Base-by-base conservation (phyloP, 2,113 vertebrate genomes). In the Ciconia stormi region DNA sequence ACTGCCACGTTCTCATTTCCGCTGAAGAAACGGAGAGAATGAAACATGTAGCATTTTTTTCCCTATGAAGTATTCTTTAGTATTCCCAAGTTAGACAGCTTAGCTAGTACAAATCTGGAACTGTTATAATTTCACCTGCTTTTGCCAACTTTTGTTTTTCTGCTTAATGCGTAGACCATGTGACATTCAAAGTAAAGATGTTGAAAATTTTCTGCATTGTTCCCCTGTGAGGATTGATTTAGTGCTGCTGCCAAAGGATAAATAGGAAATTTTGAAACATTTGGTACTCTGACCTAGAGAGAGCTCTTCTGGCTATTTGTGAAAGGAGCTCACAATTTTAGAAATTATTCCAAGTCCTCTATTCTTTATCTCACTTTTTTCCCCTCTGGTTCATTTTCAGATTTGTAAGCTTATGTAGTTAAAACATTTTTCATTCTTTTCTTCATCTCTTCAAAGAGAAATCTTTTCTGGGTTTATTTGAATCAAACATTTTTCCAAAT, bases 271-370 rank as follows among this genome's bases (percentile, higher is more conserved):
- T 73, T 78, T 61, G 46, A 84, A 92, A 74, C 53, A 40, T 77
- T 38, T 87, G 47, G 5, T 77, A 76, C 40, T 77, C 49, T 83
- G 44, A 92, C 36, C 30, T 77, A 19, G 26, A 62, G 53, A 59
- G 42, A 40, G 27, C 63, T 91, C 26, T 76, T 66, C 53, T 63
- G 38, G 17, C 27, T 70, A 1, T 66, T 53, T 73, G 21, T 95
- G 56, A 91, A 66, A 96, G 9, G 18, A 95, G 10, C 21, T 87
- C 44, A 61, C 44, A 79, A 34, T 93, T 80, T 66, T 14, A 82
- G 47, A 55, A 76, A 80, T 82, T 67, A 3, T 63, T 89, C n/a
- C 0, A 10, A n/a, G 29, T 72, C 32, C 4, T 95, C 46, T 78
- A 1, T 63, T 42, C 86, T 77, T 79, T 73, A 36, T 71, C 20